Base-by-base conservation (phyloP, 2,113 vertebrate species). In the Xerus inauris region DNA sequence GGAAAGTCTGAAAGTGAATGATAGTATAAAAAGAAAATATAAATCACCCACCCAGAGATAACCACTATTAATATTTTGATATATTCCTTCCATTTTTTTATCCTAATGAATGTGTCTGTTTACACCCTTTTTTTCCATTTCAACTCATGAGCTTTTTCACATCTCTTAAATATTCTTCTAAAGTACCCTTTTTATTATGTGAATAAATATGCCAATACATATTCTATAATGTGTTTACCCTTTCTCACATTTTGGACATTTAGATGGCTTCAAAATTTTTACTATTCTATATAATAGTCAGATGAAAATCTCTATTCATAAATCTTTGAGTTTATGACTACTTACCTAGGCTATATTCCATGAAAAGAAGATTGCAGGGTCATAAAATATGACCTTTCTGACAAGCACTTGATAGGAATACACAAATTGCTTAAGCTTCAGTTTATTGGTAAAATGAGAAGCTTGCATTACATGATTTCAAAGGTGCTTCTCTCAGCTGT, bases 351-450 rank as follows among this genome's bases (percentile, higher is more conserved):
- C 69, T 91, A 91, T 96, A 71, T 94, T 93, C 95, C 87, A 93
- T 97, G 87, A 95, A 97, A 91, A 93, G 16, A 14, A n/a, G 51
- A 91, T 91, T 95, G 93, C 47, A 77, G 45, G 26, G 67, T 95
- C 77, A 93, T 97, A 97, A 97, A 97, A 91, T 91, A 83, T 94
- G 96, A 96, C 96, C 96, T 97, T 96, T 97, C 83, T 97, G 91
- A 94, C 77, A 97, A 87, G 54, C 65, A 87, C 40, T 92, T 97
- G 91, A 96, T 95, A 94, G 40, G 51, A 95, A 97, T 97, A 93
- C 49, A 40, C 89, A 96, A 91, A 95, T 84, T 93, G 45, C 49
- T 80, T 0, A 0, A 80, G 67, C 49, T 65, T 96, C 49, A 35
- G 64, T 95, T 96, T 83, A 93, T 84, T 97, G 87, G 64, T 47